Conservation (phyloP, 2,113 vertebrate genomes). For the Protobothrops flavoviridis region DNA sequence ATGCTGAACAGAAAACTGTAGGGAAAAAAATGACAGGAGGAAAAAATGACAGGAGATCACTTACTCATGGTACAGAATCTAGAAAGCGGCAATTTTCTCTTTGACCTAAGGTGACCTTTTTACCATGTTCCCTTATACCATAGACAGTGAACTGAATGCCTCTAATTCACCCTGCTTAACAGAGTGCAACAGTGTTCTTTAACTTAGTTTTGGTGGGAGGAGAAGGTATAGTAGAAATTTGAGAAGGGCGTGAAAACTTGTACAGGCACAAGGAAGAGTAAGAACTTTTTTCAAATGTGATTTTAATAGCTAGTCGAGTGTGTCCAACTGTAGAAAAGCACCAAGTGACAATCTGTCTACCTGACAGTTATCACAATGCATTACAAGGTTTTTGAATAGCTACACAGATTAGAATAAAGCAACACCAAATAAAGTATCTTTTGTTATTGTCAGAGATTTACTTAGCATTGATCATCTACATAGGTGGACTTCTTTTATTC, state of each 20-base stretch:
- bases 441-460: constrained; percentile 65
- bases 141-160: constrained; percentile 72
- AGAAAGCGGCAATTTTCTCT: constrained; percentile 77
- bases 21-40: constrained; percentile 48
- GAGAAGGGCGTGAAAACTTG: constrained; percentile 81
- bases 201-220: constrained; percentile 84
- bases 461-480: constrained; percentile 59
- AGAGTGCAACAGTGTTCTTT: constrained; percentile 77
- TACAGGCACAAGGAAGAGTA: constrained; percentile 68
- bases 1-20: constrained; percentile 41
- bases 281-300: constrained; percentile 73
- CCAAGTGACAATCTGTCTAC: constrained; percentile 77
- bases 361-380: constrained; percentile 76
- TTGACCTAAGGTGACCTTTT: constrained; percentile 83
- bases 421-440: constrained; percentile 72
- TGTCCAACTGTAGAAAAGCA: constrained; percentile 82
- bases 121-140: constrained; percentile 76
- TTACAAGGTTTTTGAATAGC: constrained; percentile 80
- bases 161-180: constrained; percentile 74
- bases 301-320: constrained; percentile 78
- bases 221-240: constrained; percentile 76
- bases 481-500: constrained; percentile 46
- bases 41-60: constrained; percentile 71
- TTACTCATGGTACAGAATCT: constrained; percentile 78
- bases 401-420: constrained; percentile 74